Evolutionary conservation across 2,113 vertebrate species (phyloP).

Genomic region (Tauraco erythrolophus): DNA sequence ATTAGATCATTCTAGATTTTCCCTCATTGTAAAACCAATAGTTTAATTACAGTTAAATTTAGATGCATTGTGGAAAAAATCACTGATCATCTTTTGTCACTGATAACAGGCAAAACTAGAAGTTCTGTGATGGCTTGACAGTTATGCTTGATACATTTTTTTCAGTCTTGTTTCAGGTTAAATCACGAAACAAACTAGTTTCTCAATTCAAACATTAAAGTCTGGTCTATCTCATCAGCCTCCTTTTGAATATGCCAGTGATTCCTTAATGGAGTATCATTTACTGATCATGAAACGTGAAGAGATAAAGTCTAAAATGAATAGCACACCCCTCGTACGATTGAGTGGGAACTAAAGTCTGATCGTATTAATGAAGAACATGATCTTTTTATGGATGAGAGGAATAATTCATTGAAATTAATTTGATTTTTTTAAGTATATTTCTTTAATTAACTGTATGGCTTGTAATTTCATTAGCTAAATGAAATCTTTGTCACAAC

Average conservation of each 20-base stretch:
- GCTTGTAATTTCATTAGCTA: neutral
- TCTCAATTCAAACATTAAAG: neutral
- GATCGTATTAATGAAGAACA: neutral
- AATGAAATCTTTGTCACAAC: neutral
- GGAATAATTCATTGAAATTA: neutral
- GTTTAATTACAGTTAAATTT: neutral
- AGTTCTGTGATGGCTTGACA: neutral
- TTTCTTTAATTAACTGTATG: neutral
- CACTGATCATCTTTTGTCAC: neutral
- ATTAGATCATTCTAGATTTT: neutral
- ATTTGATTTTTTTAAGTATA: neutral
- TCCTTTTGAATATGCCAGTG: neutral
- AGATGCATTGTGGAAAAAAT: neutral
- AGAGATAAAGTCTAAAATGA: slow-evolving; percentile 20
- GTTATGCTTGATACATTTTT: neutral
- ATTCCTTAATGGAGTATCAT: slow-evolving; percentile 2
- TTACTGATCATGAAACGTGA: slow-evolving; percentile 15
- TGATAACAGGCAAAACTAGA: neutral
- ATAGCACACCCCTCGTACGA: neutral
- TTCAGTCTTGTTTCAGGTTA: neutral
- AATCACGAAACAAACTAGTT: neutral
- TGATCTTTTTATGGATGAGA: neutral
- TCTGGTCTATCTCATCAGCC: neutral
- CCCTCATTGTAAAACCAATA: neutral
- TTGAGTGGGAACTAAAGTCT: neutral